Base-by-base conservation (phyloP, 2,888 invertebrate genomes). In the Conistra vaccinii region DNA sequence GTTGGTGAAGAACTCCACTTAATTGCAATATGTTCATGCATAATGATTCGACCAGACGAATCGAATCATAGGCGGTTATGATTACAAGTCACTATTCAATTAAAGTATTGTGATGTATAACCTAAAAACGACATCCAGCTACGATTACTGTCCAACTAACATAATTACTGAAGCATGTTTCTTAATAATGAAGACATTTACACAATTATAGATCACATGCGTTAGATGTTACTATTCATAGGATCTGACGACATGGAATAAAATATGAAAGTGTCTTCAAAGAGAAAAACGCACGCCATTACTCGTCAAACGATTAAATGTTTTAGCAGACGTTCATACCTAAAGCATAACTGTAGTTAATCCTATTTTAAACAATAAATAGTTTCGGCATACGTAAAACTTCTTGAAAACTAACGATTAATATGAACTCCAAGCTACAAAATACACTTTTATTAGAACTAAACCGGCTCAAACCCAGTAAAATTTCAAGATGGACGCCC, bases 401-500 rank as follows among this genome's bases (percentile, higher is more conserved):
- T 94, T 94, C 92, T 93, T 94, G 91, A 94, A 95, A 96, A 95
- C 91, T 94, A 95, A 94, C 91, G 93, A 95, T 93, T 92, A 93
- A 92, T 91, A 92, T 92, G 90, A 92, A 93, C 93, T 93, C 92
- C 91, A 92, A 93, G 94, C 94, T 94, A 94, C 92, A 95, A 95
- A 95, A 94, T 94, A 94, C 96, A 96, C 95, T 96, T 95, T 94
- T 95, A 96, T 95, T 96, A 95, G 95, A 96, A 96, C 94, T 96
- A 95, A 96, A 97, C 98, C 98, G 98, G 98, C 97, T 97, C 97
- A 97, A 97, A 97, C 97, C 97, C 97, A 97, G 97, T 96, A 97
- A 97, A 97, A 97, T 97, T 91, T 97, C 98, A 98, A 98, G 97
- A 98, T 98, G 98, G 98, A 98, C 97, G 97, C 97, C 97, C 97